These are phyloP conservation scores for Apantesis nais DNA, from an alignment of 2,888 invertebrate species.

Conservation along the genomic window DNA sequence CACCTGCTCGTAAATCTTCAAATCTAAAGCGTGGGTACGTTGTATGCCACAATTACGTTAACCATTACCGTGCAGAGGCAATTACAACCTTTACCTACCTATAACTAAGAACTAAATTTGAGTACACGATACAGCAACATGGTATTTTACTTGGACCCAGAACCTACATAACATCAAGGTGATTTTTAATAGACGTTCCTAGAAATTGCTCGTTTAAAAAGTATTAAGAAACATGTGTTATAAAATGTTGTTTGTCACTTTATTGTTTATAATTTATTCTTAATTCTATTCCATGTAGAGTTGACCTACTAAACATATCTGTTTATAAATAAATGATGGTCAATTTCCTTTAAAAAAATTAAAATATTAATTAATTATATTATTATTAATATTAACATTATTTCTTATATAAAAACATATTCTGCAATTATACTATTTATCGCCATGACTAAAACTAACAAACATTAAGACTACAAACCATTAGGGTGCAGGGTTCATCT, in stretches of 20 bases:
- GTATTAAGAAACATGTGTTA: conserved; percentile 30
- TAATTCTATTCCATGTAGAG: too few species aligned
- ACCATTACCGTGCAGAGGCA: conserved; percentile 21
- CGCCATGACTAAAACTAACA: neutral
- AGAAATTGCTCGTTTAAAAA: conserved; percentile 25
- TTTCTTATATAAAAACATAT: too few species aligned
- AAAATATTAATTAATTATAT: too few species aligned
- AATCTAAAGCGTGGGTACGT: conserved; percentile 38
- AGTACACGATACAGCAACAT: conserved; percentile 22
- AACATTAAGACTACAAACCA: neutral
- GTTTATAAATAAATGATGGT: neutral
- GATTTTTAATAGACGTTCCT: conserved; percentile 41
- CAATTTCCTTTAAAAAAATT: too few species aligned
- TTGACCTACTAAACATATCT: neutral
- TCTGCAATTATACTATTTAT: neutral
- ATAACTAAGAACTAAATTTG: conserved; percentile 15
- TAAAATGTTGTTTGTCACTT: neutral
- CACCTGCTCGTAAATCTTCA: conserved; percentile 41
- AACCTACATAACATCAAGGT: conserved; percentile 31
- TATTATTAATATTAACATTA: too few species aligned
- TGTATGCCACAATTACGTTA: conserved; percentile 27
- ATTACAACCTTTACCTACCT: conserved; percentile 26
- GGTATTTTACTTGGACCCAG: conserved; percentile 18
- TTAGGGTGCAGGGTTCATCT: neutral
- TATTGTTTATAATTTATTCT: neutral